phyloP scores from a whole-genome alignment of 2,888 invertebrate genomes.

The Scaptomyza flava region DNA sequence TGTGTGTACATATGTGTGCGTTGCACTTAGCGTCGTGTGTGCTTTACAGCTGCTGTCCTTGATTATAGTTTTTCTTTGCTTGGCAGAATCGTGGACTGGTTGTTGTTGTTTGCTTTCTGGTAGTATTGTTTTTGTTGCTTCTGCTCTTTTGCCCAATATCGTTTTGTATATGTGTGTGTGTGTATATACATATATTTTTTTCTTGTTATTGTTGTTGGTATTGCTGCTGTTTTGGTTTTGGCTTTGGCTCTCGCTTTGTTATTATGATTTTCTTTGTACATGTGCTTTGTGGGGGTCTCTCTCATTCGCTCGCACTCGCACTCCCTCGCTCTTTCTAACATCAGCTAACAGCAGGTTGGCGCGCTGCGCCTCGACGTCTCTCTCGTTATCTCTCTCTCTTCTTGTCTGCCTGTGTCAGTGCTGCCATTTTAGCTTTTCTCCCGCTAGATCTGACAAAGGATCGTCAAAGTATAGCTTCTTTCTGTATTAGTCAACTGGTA shows the following conservation, averaged over 20 bases:
- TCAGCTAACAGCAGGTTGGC: slow-evolving; percentile 43
- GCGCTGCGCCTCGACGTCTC: slow-evolving; percentile 29
- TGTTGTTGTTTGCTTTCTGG: slow-evolving; percentile 34
- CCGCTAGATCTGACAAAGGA: too few relatives aligned
- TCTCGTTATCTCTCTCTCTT: slow-evolving; percentile 34
- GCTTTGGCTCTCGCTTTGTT: slow-evolving; percentile 68
- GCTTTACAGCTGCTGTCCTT: slow-evolving; percentile 67
- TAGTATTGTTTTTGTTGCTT: slow-evolving; percentile 33
- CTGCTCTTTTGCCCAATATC: slow-evolving; percentile 63
- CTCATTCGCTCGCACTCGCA: slow-evolving; percentile 9
- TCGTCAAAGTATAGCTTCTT: too few relatives aligned
- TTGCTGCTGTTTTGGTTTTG: slow-evolving; percentile 38
- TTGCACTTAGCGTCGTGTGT: slow-evolving; percentile 54
- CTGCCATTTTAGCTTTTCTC: too few relatives aligned
- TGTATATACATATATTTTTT: slow-evolving; percentile 13
- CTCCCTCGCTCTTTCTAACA: slow-evolving; percentile 20
- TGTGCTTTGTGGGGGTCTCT: slow-evolving; percentile 57
- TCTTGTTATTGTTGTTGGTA: slow-evolving; percentile 23
- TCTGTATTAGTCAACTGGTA: too few relatives aligned
- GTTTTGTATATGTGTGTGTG: slow-evolving; percentile 16
- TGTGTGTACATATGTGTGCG: slow-evolving; percentile 10
- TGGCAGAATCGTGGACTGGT: slow-evolving; percentile 58
- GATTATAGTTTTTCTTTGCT: slow-evolving; percentile 65
- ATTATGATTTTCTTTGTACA: slow-evolving; percentile 72
- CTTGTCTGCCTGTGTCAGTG: not conserved